A percentile compares a stretch with the other conserved stretches of the same genome.
These are phyloP conservation scores for Trachymyrmex septentrionalis DNA, from an alignment of 1,140 invertebrate species.

Conservation along the genomic window DNA sequence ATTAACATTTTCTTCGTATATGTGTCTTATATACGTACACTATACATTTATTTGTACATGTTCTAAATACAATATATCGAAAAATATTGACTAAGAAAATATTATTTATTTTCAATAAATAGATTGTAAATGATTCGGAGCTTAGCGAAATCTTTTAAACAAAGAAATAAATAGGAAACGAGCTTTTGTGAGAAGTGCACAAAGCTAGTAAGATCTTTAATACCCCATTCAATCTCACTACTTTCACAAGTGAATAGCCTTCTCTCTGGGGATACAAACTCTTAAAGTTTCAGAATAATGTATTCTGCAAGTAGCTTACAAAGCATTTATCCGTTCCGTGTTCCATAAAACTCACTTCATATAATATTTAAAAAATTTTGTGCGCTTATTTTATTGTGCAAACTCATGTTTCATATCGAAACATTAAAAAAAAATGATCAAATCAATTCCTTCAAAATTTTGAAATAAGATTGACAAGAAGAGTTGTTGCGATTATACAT, in stretches of 20 bases:
- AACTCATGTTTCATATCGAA: background rate
- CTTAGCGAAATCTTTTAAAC: background rate
- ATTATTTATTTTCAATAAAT: conserved; percentile 17
- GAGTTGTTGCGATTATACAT: background rate
- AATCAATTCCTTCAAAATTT: background rate
- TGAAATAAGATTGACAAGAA: background rate
- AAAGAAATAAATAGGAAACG: conserved; percentile 1
- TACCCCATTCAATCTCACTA: conserved; percentile 22
- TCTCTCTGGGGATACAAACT: conserved; percentile 17
- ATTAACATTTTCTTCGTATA: background rate
- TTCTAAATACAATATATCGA: background rate
- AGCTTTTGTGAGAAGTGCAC: conserved; percentile 26
- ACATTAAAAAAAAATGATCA: background rate
- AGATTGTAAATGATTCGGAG: background rate
- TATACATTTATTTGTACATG: background rate
- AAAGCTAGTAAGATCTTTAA: conserved; percentile 41
- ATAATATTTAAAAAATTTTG: conserved; percentile 21
- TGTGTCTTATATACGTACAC: background rate
- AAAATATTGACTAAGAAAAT: background rate
- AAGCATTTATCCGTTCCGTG: background rate
- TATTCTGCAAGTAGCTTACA: conserved; percentile 30
- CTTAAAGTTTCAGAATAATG: conserved; percentile 20
- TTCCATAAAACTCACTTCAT: background rate
- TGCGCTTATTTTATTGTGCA: background rate
- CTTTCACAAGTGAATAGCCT: conserved; percentile 31